Base-by-base conservation (phyloP, 30 jellyfish, hydroid and myxozoan genomes). In the Pelagia noctiluca region DNA sequence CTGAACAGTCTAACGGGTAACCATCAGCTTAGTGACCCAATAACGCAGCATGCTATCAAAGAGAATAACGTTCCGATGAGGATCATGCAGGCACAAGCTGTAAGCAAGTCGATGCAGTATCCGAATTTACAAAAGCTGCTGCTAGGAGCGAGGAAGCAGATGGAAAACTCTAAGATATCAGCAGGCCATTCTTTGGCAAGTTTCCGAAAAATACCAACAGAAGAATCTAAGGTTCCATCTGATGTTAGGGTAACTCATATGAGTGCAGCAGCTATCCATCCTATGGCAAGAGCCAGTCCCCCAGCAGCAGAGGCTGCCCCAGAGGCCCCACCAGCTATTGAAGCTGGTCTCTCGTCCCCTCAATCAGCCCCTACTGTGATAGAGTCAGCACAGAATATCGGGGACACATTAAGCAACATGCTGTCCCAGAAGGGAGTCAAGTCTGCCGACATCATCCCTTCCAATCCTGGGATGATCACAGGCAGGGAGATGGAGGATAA, bases 401-500 rank as follows among this genome's bases (percentile, higher is more conserved):
- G 91, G 34, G 91, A 81, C 28, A 53, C 83, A 23, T 36, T 81
- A 36, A 81, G 91, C 76, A 13, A 84, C 21, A 2, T 81, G 84
- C 48, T 81, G 7, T 34, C 75, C 22, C 83, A 81, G 53, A 81
- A 50, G 50, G 91, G 91, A 25, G 78, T 81, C 22, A 67, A 63
- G 57, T 81, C 91, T 48, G 68, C 48, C 72, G 78, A 67, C 35
- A 67, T 81, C 21, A 22, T 81, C 23, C 78, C 78, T 29, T n/a
- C 91, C 21, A 81, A 81, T 68, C 91, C 91, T 2, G 91, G 91
- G 42, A 11, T 70, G 2, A 67, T 81, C 18, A 42, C 83, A 7
- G 75, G 92, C 42, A 88, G 79, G 42, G 96, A 88, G 38, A 79
- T 88, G 78, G 97, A 90, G 47, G 95, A 84, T 22, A 90, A 84